Percentiles rank a stretch among this genome's conserved stretches.
These are phyloP conservation scores for Peromyscus nudipes DNA, from an alignment of 2,797 vertebrate genomes.

Conservation along the genomic window DNA sequence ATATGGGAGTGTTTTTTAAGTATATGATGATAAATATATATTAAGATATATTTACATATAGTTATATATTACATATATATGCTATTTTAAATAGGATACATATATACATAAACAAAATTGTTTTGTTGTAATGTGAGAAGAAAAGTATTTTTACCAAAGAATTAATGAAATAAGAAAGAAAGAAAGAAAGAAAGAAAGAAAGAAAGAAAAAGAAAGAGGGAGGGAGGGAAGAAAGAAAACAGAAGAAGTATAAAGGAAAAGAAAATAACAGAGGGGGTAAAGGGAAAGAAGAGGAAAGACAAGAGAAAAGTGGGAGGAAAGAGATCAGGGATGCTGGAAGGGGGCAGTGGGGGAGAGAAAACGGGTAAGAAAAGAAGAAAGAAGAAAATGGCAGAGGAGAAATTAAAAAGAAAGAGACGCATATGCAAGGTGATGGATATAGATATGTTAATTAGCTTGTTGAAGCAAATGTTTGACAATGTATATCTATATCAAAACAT, in stretches of 20 bases:
- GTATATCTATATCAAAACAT: background rate
- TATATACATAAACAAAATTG: background rate
- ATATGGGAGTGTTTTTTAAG: background rate
- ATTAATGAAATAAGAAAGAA: background rate
- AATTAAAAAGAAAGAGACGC: too few relatives aligned
- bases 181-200: background rate
- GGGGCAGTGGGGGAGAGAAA: too few relatives aligned
- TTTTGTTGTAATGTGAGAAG: background rate
- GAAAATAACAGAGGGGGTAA: background rate
- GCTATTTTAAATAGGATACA: background rate
- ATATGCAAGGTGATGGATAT: background rate
- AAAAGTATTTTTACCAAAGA: background rate
- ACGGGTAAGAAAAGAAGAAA: background rate
- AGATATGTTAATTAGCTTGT: background rate
- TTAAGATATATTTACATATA: background rate
- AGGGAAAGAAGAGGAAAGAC: too few relatives aligned
- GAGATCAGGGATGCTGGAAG: background rate
- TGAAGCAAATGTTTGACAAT: background rate
- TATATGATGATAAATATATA: background rate
- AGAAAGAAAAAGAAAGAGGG: rapidly evolving
- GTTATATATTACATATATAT: background rate
- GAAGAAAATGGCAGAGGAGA: background rate
- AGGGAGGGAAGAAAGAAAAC: background rate
- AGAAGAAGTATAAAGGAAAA: background rate
- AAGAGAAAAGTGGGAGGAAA: too few relatives aligned